phyloP scores from a whole-genome alignment of 2,888 invertebrate genomes.

The Cyclophora albipunctata region DNA sequence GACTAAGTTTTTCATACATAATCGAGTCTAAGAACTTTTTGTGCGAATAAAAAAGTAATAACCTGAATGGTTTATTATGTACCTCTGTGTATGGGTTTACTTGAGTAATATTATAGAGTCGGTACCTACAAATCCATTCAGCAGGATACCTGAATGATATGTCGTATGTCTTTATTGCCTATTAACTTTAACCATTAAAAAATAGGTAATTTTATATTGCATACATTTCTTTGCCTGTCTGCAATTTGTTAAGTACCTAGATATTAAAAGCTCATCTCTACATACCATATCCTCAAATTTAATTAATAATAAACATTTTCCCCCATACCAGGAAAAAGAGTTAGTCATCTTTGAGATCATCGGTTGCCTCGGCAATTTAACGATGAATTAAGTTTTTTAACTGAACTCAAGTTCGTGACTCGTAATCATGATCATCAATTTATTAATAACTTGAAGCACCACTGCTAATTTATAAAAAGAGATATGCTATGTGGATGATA shows the following conservation, averaged over 20 bases:
- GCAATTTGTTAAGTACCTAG: slow-evolving; percentile 12
- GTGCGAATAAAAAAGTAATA: slow-evolving; percentile 5
- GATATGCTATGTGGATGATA: too few species aligned
- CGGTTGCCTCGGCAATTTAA: slow-evolving; percentile 4
- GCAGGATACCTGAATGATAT: too few species aligned
- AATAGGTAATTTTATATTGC: neutral
- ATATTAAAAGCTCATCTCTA: neutral
- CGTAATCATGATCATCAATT: slow-evolving; percentile 10
- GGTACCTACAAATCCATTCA: too few species aligned
- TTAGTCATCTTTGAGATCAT: slow-evolving; percentile 16
- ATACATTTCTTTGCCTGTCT: slow-evolving; percentile 1
- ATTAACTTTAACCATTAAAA: too few species aligned
- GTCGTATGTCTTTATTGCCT: too few species aligned
- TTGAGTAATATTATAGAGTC: too few species aligned
- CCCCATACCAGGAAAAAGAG: too few species aligned
- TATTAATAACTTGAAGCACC: too few species aligned
- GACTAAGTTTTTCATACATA: slow-evolving; percentile 27
- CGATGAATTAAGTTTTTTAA: slow-evolving; percentile 9
- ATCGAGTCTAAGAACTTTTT: slow-evolving; percentile 4
- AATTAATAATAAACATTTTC: too few species aligned
- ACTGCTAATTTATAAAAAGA: too few species aligned
- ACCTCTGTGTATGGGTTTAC: too few species aligned
- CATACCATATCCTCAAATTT: too few species aligned
- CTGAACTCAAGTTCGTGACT: slow-evolving; percentile 5
- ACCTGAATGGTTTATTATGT: neutral